Conservation (phyloP, 2,113 vertebrate genomes). For the Platichthys flesus region DNA sequence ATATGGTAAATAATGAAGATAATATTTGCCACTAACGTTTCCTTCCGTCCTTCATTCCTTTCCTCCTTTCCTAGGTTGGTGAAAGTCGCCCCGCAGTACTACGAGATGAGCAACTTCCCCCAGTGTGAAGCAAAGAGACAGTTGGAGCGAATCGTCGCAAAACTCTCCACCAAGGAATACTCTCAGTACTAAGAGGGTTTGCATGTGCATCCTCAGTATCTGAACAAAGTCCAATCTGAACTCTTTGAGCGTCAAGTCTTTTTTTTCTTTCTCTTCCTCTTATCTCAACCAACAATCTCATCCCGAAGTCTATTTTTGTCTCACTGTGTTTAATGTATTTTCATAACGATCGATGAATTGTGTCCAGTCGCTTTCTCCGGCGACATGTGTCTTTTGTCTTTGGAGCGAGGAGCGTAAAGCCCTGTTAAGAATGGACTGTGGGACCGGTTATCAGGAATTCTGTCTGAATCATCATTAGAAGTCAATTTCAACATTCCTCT, state of each 20-base stretch:
- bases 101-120: slow-evolving; percentile 98
- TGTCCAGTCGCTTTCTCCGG: slow-evolving; percentile 81
- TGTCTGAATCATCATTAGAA: slow-evolving; percentile 86
- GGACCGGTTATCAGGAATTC: slow-evolving; percentile 48
- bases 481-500: slow-evolving; percentile 95
- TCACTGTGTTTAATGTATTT: slow-evolving; percentile 81
- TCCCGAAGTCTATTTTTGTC: slow-evolving; percentile 79
- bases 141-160: slow-evolving; percentile 95
- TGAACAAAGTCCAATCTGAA: slow-evolving; percentile 70
- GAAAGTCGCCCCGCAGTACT: slow-evolving; percentile 97
- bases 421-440: slow-evolving; percentile 25
- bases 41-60: slow-evolving; percentile 67
- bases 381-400: slow-evolving; percentile 82
- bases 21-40: slow-evolving; percentile 50
- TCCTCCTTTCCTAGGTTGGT: slow-evolving; percentile 88
- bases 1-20: slow-evolving; percentile 52
- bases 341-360: slow-evolving; percentile 83
- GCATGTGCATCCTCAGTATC: slow-evolving; percentile 49
- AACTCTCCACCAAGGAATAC: slow-evolving; percentile 96
- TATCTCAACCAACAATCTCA: slow-evolving; percentile 87
- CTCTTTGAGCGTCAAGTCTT: slow-evolving; percentile 78
- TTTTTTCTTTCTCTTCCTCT: slow-evolving; percentile 73
- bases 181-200: slow-evolving; percentile 89
- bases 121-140: slow-evolving; percentile 98
- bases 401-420: slow-evolving; percentile 83